Evolutionary conservation across 2,797 vertebrate species (phyloP).

Genomic region (Cyprinodon diabolis): DNA sequence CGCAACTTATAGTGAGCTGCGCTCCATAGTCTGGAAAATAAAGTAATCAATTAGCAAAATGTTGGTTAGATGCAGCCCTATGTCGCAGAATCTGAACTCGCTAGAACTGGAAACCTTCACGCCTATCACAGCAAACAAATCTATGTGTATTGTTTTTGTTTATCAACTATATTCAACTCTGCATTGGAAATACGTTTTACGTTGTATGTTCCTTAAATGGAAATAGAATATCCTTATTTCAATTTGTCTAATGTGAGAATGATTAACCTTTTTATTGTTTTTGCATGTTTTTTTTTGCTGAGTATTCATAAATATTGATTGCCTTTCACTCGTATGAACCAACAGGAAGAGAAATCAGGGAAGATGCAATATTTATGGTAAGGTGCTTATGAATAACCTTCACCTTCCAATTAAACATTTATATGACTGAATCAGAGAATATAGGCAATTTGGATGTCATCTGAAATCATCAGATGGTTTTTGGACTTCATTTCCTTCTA

Average conservation of each 20-base stretch:
- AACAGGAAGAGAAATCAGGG: not conserved
- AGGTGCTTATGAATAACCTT: not conserved
- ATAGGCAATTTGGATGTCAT: not conserved
- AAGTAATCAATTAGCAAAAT: too few relatives aligned
- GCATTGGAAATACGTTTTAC: slow-evolving; percentile 4
- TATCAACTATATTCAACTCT: not conserved
- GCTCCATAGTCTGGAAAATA: too few relatives aligned
- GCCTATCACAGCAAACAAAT: not conserved
- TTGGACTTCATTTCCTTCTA: not conserved
- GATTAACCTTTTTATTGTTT: not conserved
- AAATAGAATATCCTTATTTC: not conserved
- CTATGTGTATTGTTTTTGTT: slow-evolving; percentile 4
- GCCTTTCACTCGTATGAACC: not conserved
- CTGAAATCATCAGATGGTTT: not conserved
- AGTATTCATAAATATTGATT: not conserved
- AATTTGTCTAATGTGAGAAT: not conserved
- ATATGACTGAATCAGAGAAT: slow-evolving; percentile 5
- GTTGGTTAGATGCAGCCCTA: too few relatives aligned
- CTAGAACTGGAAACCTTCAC: slow-evolving; percentile 19
- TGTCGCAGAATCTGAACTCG: slow-evolving; percentile 9
- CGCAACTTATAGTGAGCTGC: too few relatives aligned
- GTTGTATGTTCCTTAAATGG: not conserved
- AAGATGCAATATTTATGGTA: not conserved
- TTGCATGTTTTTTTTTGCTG: not conserved
- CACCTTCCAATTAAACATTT: not conserved